phyloP scores from a whole-genome alignment of 2,797 vertebrate species.

The Arrhamphus sclerolepis region DNA sequence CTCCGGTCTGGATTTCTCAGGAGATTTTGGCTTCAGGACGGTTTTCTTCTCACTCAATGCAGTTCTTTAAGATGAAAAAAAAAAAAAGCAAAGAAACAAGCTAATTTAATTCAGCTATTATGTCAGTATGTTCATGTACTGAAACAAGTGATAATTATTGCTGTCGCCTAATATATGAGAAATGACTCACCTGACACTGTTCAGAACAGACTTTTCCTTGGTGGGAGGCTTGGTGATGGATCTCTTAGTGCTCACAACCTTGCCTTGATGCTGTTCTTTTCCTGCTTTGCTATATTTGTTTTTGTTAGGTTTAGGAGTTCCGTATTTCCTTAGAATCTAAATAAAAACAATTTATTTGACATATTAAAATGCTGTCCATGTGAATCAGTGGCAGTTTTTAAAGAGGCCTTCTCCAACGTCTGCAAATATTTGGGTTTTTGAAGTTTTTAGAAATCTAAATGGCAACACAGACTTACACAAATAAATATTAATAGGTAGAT shows the following conservation, averaged over 20 bases:
- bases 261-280: conserved; percentile 96
- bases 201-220: conserved; percentile 94
- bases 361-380: too few relatives aligned
- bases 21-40: conserved; percentile 94
- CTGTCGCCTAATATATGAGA: too few relatives aligned
- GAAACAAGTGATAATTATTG: background rate
- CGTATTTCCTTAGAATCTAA: conserved; percentile 96
- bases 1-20: conserved; percentile 93
- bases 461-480: too few relatives aligned
- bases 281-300: conserved; percentile 95
- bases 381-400: too few relatives aligned
- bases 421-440: too few relatives aligned
- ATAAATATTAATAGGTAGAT: too few relatives aligned
- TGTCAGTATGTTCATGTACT: conserved; percentile 2
- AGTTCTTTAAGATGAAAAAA: conserved; percentile 79
- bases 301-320: conserved; percentile 93
- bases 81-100: background rate
- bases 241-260: conserved; percentile 97
- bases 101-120: background rate
- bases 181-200: conserved; percentile 89
- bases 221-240: conserved; percentile 90
- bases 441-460: too few relatives aligned
- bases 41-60: conserved; percentile 97
- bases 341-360: conserved; percentile 14
- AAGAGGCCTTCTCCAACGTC: too few relatives aligned